phyloP scores from a whole-genome alignment of 2,888 invertebrate genomes.

The Nasonia oneida region DNA sequence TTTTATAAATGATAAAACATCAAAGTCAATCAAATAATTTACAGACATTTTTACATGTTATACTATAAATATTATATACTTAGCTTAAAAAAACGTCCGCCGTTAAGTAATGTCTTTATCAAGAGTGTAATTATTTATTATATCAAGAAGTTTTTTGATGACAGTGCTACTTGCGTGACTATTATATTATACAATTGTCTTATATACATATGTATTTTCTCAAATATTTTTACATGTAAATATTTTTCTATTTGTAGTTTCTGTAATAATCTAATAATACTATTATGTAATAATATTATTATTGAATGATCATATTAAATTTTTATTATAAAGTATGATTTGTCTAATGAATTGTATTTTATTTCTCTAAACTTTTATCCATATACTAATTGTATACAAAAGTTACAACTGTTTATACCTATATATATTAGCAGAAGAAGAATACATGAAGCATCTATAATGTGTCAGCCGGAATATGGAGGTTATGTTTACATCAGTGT shows the following conservation, averaged over 20 bases:
- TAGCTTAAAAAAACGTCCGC: slow-evolving; percentile 31
- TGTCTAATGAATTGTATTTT: background rate
- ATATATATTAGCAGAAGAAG: too few species aligned
- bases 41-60: slow-evolving; percentile 16
- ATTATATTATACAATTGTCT: slow-evolving; percentile 14
- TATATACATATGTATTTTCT: slow-evolving; percentile 32
- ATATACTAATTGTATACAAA: too few species aligned
- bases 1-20: slow-evolving; percentile 27
- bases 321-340: slow-evolving; percentile 29
- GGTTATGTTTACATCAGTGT: slow-evolving; percentile 40
- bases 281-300: slow-evolving; percentile 7
- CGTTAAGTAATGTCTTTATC: slow-evolving; percentile 14
- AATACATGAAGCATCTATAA: too few species aligned
- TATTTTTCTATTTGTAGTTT: slow-evolving; percentile 50
- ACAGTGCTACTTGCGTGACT: slow-evolving; percentile 3
- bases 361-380: background rate
- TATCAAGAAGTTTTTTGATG: slow-evolving; percentile 12
- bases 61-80: background rate
- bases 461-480: background rate
- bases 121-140: background rate
- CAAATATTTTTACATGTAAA: slow-evolving; percentile 44
- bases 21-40: slow-evolving; percentile 35
- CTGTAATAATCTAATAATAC: slow-evolving; percentile 27
- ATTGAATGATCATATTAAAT: slow-evolving; percentile 32
- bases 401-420: too few species aligned